These are phyloP conservation scores for Leucophenga varia DNA, from an alignment of 1,140 invertebrate species.

Conservation along the genomic window DNA sequence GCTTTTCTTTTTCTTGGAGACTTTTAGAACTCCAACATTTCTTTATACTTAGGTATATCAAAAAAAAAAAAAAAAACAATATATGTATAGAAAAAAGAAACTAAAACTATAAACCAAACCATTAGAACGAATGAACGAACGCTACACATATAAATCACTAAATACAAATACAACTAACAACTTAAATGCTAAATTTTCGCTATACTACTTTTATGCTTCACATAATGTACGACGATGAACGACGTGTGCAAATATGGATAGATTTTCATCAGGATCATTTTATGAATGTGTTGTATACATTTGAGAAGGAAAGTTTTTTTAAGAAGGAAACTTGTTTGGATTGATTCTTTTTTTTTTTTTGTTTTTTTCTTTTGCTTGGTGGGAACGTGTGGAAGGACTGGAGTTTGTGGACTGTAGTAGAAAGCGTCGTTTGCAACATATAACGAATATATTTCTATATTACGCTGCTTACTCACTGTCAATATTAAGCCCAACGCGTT, in stretches of 20 bases:
- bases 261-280: slow-evolving; percentile 23
- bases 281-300: slow-evolving; percentile 18
- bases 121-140: background rate
- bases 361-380: slow-evolving; percentile 11
- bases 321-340: slow-evolving; percentile 17
- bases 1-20: slow-evolving; percentile 34
- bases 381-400: too few species aligned
- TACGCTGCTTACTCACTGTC: slow-evolving; percentile 56
- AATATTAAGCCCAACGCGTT: slow-evolving; percentile 71
- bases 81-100: slow-evolving; percentile 16
- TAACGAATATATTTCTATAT: background rate
- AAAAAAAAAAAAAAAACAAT: slow-evolving; percentile 13
- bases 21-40: slow-evolving; percentile 17
- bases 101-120: slow-evolving; percentile 8
- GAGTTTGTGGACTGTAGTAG: too few species aligned
- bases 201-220: slow-evolving; percentile 47
- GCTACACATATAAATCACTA: background rate
- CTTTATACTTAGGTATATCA: slow-evolving; percentile 5
- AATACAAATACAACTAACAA: slow-evolving; percentile 4
- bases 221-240: too few species aligned
- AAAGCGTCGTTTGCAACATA: too few species aligned
- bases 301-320: slow-evolving; percentile 14
- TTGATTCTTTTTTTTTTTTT: slow-evolving; percentile 12
- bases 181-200: slow-evolving; percentile 34
- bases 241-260: slow-evolving; percentile 6